Base-by-base conservation (phyloP, 2,797 vertebrate genomes). In the Cossypha caffra region DNA sequence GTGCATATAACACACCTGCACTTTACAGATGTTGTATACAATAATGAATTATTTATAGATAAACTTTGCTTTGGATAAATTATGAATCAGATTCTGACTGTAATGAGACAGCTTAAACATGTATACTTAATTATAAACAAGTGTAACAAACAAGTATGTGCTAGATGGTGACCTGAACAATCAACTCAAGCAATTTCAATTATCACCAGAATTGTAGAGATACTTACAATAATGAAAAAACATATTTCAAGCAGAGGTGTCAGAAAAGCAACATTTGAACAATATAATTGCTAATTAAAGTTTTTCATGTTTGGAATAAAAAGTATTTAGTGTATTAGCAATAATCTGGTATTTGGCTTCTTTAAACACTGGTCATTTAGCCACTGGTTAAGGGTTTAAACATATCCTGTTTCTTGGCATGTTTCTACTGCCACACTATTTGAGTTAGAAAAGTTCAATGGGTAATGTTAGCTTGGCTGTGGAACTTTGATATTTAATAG, bases 401-500 rank as follows among this genome's bases (percentile, higher is more conserved):
- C 15, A 45, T 7, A 72, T 59, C 40, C 42, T 67, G 28, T 59
- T 81, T 82, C 58, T 75, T 86, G 73, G 79, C 58, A 89, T 66
- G 42, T 72, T 74, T 78, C 69, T 68, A 15, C 64, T 73, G 62
- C 66, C 37, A 52, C 26, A 25, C 40, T 91, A 12, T 96, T 94
- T 96, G 87, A 93, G 40, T 89, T 91, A 80, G 87, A 84, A 94
- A 96, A 96, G 94, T 95, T 91, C 81, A 94, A 69, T 59, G 73
- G 54, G 79, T 88, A 88, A 80, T 92, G 76, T 84, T 93, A 88
- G 91, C 87, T 95, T 88, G 90, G 66, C 84, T 81, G 64, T 81
- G 29, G 64, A 93, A 93, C 92, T 95, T 63, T 96, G 93, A 88
- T 95, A 97, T 95, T 97, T 96, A 91, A 83, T 86, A 80, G 73